Conservation (phyloP, 2,888 invertebrate species). For the Lapara coniferarum region DNA sequence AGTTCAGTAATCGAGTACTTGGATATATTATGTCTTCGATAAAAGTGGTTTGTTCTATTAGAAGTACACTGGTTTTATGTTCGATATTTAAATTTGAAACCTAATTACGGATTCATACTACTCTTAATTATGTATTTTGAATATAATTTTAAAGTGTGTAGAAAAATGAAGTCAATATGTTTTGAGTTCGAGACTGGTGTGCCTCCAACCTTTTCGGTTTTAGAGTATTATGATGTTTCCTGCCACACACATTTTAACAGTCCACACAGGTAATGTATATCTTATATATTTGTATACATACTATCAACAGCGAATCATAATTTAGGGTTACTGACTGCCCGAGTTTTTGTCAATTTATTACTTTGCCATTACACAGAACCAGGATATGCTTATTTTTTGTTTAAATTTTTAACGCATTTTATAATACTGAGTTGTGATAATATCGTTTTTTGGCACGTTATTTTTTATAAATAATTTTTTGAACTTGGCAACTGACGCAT, state of each 20-base stretch:
- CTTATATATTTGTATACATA: slow-evolving; percentile 7
- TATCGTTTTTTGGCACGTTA: background rate
- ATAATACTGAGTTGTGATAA: background rate
- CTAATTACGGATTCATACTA: too few species aligned
- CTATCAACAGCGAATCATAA: slow-evolving; percentile 8
- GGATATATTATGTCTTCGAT: too few species aligned
- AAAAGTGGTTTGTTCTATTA: too few species aligned
- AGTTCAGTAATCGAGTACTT: background rate
- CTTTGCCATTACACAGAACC: background rate
- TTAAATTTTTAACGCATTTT: background rate
- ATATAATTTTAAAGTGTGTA: background rate
- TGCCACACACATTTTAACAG: background rate
- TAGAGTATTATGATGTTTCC: slow-evolving; percentile 9
- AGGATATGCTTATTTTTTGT: background rate
- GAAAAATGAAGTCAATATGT: background rate
- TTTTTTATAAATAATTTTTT: too few species aligned
- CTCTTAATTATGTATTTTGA: background rate
- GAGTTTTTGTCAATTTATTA: background rate
- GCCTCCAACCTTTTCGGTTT: background rate
- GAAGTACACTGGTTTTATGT: too few species aligned
- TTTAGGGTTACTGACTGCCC: background rate
- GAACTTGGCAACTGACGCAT: too few species aligned
- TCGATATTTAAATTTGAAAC: too few species aligned
- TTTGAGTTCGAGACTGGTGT: background rate
- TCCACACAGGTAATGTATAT: background rate